Evolutionary conservation across 2,888 invertebrate genomes (phyloP).

Genomic region (Caradrina kadenii): DNA sequence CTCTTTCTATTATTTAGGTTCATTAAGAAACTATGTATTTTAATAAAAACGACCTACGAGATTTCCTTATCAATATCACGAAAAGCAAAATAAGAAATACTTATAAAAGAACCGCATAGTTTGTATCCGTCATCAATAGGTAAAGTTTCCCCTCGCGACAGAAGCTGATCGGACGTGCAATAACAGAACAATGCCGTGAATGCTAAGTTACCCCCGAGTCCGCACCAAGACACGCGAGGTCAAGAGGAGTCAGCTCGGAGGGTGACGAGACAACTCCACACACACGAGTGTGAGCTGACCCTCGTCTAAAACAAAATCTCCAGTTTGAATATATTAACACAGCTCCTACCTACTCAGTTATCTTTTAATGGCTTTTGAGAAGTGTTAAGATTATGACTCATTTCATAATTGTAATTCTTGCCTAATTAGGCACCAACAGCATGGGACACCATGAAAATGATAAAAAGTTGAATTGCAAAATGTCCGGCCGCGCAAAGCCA

Average conservation of each 20-base stretch:
- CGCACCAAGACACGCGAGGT: constrained; percentile 57
- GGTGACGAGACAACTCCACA: constrained; percentile 43
- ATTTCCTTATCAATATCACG: not conserved
- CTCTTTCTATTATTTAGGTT: not conserved
- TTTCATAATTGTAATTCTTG: not conserved
- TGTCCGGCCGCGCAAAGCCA: not conserved
- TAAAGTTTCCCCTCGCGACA: constrained; percentile 61
- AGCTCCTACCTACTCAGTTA: not conserved
- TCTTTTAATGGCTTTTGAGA: not conserved
- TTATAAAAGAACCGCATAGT: constrained; percentile 12
- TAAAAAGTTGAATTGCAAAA: not conserved
- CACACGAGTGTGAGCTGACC: constrained; percentile 41
- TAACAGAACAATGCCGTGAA: constrained; percentile 77
- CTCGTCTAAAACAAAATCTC: constrained; percentile 32
- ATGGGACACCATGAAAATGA: not conserved
- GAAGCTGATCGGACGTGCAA: constrained; percentile 74
- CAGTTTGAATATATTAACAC: constrained; percentile 49
- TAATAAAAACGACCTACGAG: not conserved
- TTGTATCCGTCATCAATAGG: constrained; percentile 49
- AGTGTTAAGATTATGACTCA: not conserved
- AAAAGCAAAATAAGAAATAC: constrained; percentile 18
- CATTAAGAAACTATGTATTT: not conserved
- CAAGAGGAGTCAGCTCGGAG: constrained; percentile 56
- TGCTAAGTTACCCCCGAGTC: constrained; percentile 74
- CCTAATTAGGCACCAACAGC: not conserved